These are phyloP conservation scores for Characodon lateralis DNA, from an alignment of 2,797 vertebrate species.

Conservation along the genomic window DNA sequence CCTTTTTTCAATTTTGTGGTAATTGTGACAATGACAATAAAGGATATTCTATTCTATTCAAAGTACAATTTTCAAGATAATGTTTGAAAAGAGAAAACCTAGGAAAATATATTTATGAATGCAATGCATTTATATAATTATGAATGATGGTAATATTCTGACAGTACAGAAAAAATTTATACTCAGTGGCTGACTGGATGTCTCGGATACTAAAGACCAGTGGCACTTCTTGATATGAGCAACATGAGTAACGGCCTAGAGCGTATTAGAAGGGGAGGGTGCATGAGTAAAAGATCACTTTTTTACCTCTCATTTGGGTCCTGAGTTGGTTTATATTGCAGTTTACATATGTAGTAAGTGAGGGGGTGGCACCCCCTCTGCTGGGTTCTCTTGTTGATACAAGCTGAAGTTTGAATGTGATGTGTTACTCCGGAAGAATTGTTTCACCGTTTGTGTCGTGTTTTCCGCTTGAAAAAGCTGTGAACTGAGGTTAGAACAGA, in stretches of 20 bases:
- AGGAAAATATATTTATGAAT: neutral
- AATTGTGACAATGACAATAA: too few species aligned
- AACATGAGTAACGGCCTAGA: neutral
- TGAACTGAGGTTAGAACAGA: neutral
- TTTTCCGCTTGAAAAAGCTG: neutral
- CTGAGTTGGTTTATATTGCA: neutral
- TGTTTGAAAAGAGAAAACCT: neutral
- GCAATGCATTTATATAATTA: neutral
- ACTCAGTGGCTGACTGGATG: neutral
- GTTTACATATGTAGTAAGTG: neutral
- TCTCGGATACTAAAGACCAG: neutral
- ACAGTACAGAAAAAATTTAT: neutral
- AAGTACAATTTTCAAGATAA: neutral
- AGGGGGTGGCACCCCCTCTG: too few species aligned
- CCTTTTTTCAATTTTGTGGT: too few species aligned
- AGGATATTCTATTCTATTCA: neutral
- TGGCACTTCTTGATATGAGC: neutral
- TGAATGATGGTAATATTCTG: neutral
- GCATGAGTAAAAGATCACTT: neutral
- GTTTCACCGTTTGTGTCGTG: neutral
- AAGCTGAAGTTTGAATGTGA: too few species aligned
- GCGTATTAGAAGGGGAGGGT: neutral
- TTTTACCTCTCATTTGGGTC: neutral
- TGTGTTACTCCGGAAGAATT: neutral
- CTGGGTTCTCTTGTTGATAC: too few species aligned